Conservation (phyloP, 2,113 vertebrate genomes). For the Podocnemis expansa region DNA sequence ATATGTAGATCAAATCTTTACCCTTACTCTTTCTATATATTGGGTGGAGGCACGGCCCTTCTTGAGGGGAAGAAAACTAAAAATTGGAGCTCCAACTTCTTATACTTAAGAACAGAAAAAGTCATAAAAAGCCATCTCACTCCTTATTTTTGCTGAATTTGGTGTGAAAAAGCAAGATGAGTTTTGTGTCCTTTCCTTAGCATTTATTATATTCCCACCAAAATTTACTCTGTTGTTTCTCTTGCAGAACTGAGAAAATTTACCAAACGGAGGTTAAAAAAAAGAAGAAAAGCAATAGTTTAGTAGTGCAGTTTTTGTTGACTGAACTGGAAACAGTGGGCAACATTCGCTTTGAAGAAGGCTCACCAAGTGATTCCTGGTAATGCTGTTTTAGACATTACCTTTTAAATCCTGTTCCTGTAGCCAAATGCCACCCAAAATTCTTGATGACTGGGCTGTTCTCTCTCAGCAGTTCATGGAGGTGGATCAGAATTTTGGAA, state of each 20-base stretch:
- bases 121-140: background rate
- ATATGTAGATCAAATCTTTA: background rate
- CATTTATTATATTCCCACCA: background rate
- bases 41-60: too few species aligned
- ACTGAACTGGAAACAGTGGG: slow-evolving; percentile 86
- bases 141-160: background rate
- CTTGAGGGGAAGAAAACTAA: background rate
- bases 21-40: too few species aligned
- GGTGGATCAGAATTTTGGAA: background rate
- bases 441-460: background rate
- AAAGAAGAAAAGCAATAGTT: slow-evolving; percentile 73
- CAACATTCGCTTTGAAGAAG: slow-evolving; percentile 87
- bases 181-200: background rate
- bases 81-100: background rate
- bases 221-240: background rate
- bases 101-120: background rate
- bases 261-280: slow-evolving; percentile 73
- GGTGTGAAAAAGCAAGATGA: background rate
- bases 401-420: background rate
- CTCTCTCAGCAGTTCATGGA: background rate
- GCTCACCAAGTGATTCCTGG: slow-evolving; percentile 79
- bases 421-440: background rate
- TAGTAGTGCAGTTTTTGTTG: slow-evolving; percentile 79
- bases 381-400: slow-evolving; percentile 60
- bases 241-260: slow-evolving; percentile 75